Percentiles rank a stretch among this genome's conserved stretches.
phyloP scores from a whole-genome alignment of 1,140 invertebrate genomes.

The Arion vulgaris region DNA sequence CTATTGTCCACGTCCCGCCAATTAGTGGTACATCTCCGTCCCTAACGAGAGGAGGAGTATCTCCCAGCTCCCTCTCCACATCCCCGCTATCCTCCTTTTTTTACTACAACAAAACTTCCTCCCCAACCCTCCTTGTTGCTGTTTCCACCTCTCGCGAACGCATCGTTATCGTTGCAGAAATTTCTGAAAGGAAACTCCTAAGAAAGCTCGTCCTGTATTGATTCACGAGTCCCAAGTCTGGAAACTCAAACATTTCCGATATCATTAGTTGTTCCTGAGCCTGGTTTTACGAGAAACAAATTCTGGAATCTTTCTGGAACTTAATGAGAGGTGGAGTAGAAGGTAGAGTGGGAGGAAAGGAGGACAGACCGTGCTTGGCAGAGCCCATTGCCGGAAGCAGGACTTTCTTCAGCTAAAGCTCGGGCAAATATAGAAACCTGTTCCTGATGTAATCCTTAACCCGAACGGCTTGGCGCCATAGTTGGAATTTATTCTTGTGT shows the following conservation, averaged over 20 bases:
- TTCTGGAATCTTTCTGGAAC: not conserved
- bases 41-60: not conserved
- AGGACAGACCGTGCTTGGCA: too few relatives aligned
- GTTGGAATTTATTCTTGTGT: too few relatives aligned
- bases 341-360: not conserved
- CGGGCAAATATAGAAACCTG: too few relatives aligned
- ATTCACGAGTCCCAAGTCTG: not conserved
- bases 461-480: too few relatives aligned
- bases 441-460: too few relatives aligned
- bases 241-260: not conserved
- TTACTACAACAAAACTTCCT: not conserved
- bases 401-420: too few relatives aligned
- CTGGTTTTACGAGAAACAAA: not conserved
- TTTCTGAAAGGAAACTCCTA: not conserved
- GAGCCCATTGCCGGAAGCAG: too few relatives aligned
- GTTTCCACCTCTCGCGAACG: not conserved
- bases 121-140: not conserved
- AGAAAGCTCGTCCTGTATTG: not conserved
- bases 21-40: not conserved
- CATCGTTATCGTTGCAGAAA: not conserved
- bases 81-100: not conserved
- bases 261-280: not conserved
- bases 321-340: not conserved
- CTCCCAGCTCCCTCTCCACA: not conserved
- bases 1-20: not conserved